A percentile compares a stretch with the other conserved stretches of the same genome.
These are phyloP conservation scores for Abrostola tripartita DNA, from an alignment of 2,888 invertebrate genomes.

Conservation along the genomic window DNA sequence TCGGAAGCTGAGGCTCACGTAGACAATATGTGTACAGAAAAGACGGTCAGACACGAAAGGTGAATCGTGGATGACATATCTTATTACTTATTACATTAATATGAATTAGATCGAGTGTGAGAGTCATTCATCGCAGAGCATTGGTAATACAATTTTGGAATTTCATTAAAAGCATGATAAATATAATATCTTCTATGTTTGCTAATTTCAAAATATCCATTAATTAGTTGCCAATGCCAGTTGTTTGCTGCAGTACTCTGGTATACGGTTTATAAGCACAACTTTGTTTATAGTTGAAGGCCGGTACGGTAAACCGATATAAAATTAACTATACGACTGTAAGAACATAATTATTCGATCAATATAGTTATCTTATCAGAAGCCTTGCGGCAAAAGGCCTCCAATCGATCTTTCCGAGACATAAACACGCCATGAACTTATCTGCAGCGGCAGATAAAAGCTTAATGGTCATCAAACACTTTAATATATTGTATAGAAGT, in stretches of 20 bases:
- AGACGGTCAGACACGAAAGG: slow-evolving; percentile 22
- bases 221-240: too few relatives aligned
- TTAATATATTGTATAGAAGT: slow-evolving; percentile 60
- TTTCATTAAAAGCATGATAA: too few relatives aligned
- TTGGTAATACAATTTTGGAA: too few relatives aligned
- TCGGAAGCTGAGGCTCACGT: slow-evolving; percentile 47
- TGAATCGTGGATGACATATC: slow-evolving; percentile 26
- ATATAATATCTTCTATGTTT: too few relatives aligned
- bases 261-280: neutral
- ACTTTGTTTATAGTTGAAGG: slow-evolving; percentile 11
- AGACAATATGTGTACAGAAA: slow-evolving; percentile 45
- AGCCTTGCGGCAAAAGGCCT: slow-evolving; percentile 55
- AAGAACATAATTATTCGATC: slow-evolving; percentile 59
- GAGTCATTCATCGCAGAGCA: too few relatives aligned
- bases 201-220: too few relatives aligned
- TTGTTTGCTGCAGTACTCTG: too few relatives aligned
- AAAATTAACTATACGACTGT: slow-evolving; percentile 35
- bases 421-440: slow-evolving; percentile 62
- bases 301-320: slow-evolving; percentile 25
- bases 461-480: slow-evolving; percentile 62
- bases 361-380: slow-evolving; percentile 67
- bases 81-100: slow-evolving; percentile 6
- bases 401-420: slow-evolving; percentile 69
- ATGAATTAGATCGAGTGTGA: neutral
- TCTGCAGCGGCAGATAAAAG: slow-evolving; percentile 59